Conservation (phyloP, 1,140 invertebrate species). For the Drosophila suzukii region DNA sequence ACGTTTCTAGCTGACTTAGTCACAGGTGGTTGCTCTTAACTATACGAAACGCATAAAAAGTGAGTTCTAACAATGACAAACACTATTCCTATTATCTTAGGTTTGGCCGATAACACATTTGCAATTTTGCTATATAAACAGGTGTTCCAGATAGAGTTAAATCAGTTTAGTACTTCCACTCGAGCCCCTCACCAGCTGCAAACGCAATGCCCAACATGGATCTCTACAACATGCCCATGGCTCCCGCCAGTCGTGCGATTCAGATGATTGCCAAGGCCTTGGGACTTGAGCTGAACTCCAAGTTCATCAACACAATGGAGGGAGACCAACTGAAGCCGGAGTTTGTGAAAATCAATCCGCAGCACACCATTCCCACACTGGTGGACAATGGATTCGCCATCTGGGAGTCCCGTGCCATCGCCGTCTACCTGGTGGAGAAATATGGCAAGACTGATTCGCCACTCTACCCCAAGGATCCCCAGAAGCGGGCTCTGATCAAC, state of each 20-base stretch:
- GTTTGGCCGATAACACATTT: neutral
- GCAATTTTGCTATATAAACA: conserved; percentile 19
- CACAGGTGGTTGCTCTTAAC: neutral
- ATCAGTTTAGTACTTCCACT: conserved; percentile 39
- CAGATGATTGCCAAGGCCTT: conserved; percentile 88
- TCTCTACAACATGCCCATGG: conserved; percentile 88
- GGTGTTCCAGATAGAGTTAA: neutral
- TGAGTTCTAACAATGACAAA: conserved; percentile 51
- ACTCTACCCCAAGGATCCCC: conserved; percentile 88
- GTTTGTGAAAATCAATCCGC: conserved; percentile 87
- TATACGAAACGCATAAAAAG: conserved; percentile 3
- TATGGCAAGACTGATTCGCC: conserved; percentile 87
- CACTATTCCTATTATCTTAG: conserved; percentile 5
- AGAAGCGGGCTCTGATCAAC: conserved; percentile 89
- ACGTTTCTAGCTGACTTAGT: neutral
- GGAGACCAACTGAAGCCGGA: conserved; percentile 89
- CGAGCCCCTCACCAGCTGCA: neutral
- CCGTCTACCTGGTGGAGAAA: conserved; percentile 88
- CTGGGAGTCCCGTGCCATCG: conserved; percentile 90
- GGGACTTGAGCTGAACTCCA: conserved; percentile 89
- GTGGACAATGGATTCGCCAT: conserved; percentile 88
- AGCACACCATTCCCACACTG: conserved; percentile 88
- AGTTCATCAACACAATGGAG: conserved; percentile 86
- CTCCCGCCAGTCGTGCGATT: conserved; percentile 89
- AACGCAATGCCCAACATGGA: conserved; percentile 48